Evolutionary conservation across 2,113 vertebrate species (phyloP).

Genomic region (Paramisgurnus dabryanus): DNA sequence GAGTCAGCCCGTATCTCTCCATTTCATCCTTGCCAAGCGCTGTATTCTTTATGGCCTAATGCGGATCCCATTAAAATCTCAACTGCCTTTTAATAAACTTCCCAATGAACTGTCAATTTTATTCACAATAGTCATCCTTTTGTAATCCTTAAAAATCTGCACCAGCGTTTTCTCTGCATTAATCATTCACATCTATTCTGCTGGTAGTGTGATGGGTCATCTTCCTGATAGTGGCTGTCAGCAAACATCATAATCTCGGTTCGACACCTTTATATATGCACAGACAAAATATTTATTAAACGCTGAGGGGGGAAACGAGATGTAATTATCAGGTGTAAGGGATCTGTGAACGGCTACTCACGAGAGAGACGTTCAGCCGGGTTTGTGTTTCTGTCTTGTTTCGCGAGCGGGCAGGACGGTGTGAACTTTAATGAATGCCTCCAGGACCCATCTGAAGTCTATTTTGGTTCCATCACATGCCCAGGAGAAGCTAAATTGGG

Average conservation of each 20-base stretch:
- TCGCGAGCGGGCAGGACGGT: background rate
- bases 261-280: slow-evolving; percentile 23
- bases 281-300: slow-evolving; percentile 25
- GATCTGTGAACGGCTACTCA: background rate
- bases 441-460: slow-evolving; percentile 24
- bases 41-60: slow-evolving; percentile 19
- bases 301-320: background rate
- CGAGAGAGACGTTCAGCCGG: slow-evolving; percentile 12
- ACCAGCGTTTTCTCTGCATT: background rate
- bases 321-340: slow-evolving; percentile 8
- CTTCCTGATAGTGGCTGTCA: background rate
- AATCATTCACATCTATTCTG: slow-evolving; percentile 18
- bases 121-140: slow-evolving; percentile 5
- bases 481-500: slow-evolving; percentile 35
- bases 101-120: slow-evolving; percentile 13
- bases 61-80: slow-evolving; percentile 22
- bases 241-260: background rate
- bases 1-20: slow-evolving; percentile 19
- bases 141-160: background rate
- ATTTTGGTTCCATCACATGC: background rate
- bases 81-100: slow-evolving; percentile 33
- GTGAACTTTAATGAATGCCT: slow-evolving; percentile 44
- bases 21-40: slow-evolving; percentile 24
- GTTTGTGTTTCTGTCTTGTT: slow-evolving; percentile 7
- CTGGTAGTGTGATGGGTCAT: slow-evolving; percentile 19